phyloP scores from a whole-genome alignment of 2,888 invertebrate species.

The Nephrotoma flavescens region DNA sequence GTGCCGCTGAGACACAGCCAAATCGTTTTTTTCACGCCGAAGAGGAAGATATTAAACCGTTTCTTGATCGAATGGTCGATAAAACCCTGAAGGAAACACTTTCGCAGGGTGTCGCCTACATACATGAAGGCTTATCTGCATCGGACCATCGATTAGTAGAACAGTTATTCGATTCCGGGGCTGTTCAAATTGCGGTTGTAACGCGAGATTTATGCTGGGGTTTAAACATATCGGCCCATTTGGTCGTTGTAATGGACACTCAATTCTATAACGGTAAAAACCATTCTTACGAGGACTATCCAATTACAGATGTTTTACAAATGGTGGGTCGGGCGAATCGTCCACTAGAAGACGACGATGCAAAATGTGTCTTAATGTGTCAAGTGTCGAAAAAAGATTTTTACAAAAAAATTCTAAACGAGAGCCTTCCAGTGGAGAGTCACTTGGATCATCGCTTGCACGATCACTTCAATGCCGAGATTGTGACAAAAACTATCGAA shows the following conservation, averaged over 20 bases:
- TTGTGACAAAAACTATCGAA: constrained; percentile 98
- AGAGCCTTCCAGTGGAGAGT: constrained; percentile 93
- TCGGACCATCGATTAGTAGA: constrained; percentile 84
- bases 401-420: constrained; percentile 95
- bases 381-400: constrained; percentile 96
- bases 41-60: constrained; percentile 74
- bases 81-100: constrained; percentile 85
- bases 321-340: constrained; percentile 96
- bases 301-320: constrained; percentile 90
- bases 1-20: constrained; percentile 76
- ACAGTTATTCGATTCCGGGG: constrained; percentile 83
- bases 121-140: constrained; percentile 84
- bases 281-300: constrained; percentile 93
- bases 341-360: constrained; percentile 80
- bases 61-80: constrained; percentile 74
- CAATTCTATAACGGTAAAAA: constrained; percentile 75
- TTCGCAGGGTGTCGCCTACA: constrained; percentile 88
- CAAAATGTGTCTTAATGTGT: constrained; percentile 92
- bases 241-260: constrained; percentile 96
- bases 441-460: constrained; percentile 95
- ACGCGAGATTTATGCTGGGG: constrained; percentile 89
- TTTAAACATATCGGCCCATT: constrained; percentile 74
- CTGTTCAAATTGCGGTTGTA: constrained; percentile 84
- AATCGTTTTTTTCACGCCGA: constrained; percentile 81
- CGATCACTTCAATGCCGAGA: constrained; percentile 99